Base-by-base conservation (phyloP, 2,797 vertebrate genomes). In the Nannoperca australis region DNA sequence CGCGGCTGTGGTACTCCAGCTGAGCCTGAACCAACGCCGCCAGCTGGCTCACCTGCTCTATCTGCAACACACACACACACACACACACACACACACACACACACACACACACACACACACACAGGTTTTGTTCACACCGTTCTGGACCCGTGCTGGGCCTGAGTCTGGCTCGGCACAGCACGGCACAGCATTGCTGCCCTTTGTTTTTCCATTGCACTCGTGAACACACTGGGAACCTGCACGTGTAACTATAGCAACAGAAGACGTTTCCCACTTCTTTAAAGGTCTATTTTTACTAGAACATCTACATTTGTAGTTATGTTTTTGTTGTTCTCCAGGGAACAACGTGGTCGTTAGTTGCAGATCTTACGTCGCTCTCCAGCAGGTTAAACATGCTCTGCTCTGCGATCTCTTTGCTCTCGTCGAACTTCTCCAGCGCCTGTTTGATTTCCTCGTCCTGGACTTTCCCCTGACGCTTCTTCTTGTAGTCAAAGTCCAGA, bases 371-470 rank as follows among this genome's bases (percentile, higher is more conserved):
- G 79, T 99, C 98, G 89, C 98, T 99, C 91, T 99, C 98, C 89
- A 99, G 91, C 80, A 99, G 96, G 89, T 99, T 99, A 85, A 99
- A 99, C 98, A 99, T 99, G 97, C 98, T 99, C 83, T 96, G 97
- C 89, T 99, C 98, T 0, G 98, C 97, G 51, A 99, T 95, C 90
- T 99, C 98, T 94, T 99, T 98, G 83, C 98, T 97, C 82, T 99
- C 98, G 49, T 99, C 97, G 47, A 99, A 99, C 85, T 99, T 99
- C 91, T 99, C 98, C 89, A 99, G 94, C 27, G 98, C 98, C 82
- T 98, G 97, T 67, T 96, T 97, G 89, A 99, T 95, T 60, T 99
- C 98, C 0, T 99, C 98, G 13, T 99, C 98, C 72, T 96, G 97
- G 38, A 99, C 96, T 85, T 97, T 99, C 42, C 97, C 98, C 85